These are phyloP conservation scores for Natrix natrix DNA, from an alignment of 2,797 vertebrate genomes.

Conservation along the genomic window DNA sequence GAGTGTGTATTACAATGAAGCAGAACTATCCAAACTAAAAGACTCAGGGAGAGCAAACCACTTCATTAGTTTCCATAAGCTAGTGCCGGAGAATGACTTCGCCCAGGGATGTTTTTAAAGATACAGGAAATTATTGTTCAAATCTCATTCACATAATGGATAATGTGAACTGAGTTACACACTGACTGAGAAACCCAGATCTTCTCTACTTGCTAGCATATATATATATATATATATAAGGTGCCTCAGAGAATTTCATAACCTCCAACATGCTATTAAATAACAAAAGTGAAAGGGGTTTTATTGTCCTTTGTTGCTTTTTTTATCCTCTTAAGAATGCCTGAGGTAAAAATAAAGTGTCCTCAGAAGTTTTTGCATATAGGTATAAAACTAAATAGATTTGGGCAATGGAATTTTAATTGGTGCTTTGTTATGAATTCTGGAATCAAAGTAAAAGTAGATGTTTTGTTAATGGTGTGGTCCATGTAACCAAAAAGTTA, in stretches of 20 bases:
- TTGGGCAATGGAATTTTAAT: not conserved
- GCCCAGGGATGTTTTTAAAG: conserved; percentile 4
- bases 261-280: not conserved
- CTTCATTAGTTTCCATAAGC: conserved; percentile 39
- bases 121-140: conserved; percentile 53
- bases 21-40: not conserved
- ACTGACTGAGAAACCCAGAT: not conserved
- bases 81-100: conserved; percentile 48
- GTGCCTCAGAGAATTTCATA: conserved; percentile 23
- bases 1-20: not conserved
- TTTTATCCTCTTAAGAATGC: conserved; percentile 4
- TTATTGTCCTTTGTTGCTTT: not conserved
- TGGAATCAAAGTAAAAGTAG: conserved; percentile 1
- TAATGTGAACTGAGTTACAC: conserved; percentile 38
- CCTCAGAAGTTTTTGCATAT: not conserved
- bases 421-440: not conserved
- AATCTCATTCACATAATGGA: conserved; percentile 49
- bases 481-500: not conserved
- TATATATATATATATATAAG: not conserved
- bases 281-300: not conserved
- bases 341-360: not conserved
- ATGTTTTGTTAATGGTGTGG: not conserved
- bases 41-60: not conserved
- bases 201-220: conserved; percentile 20
- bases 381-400: not conserved